Percentiles rank a stretch among this genome's conserved stretches.
These are phyloP conservation scores for Girardia tigrina DNA, from an alignment of 2,888 invertebrate genomes.

Conservation along the genomic window DNA sequence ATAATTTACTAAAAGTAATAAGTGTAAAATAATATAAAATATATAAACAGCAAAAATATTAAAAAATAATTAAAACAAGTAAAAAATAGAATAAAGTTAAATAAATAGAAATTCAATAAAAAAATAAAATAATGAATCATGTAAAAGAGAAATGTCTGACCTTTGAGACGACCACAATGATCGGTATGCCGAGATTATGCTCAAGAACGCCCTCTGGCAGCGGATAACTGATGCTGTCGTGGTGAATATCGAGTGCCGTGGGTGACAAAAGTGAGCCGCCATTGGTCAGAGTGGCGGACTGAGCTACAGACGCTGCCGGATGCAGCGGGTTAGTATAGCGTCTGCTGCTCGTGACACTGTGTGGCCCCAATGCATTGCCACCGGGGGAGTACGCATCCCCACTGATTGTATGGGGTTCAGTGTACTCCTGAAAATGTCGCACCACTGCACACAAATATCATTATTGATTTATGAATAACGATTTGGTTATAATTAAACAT, in stretches of 20 bases:
- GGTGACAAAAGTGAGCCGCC: background rate
- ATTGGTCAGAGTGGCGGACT: slow-evolving; percentile 16
- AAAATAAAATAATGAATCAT: too few relatives aligned
- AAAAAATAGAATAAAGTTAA: too few relatives aligned
- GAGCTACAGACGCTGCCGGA: slow-evolving; percentile 37
- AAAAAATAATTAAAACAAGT: background rate
- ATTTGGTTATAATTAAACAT: too few relatives aligned
- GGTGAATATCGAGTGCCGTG: background rate
- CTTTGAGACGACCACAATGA: slow-evolving; percentile 91
- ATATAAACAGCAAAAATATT: background rate
- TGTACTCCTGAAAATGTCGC: slow-evolving; percentile 82
- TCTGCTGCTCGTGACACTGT: slow-evolving; percentile 35
- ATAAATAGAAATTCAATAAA: too few relatives aligned
- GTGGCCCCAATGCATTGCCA: background rate
- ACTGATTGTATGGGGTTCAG: slow-evolving; percentile 59
- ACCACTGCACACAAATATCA: too few relatives aligned
- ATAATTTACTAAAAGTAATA: background rate
- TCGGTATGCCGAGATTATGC: slow-evolving; percentile 81
- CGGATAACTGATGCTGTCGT: slow-evolving; percentile 60
- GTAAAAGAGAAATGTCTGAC: too few relatives aligned
- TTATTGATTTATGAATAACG: too few relatives aligned
- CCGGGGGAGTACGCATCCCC: slow-evolving; percentile 25
- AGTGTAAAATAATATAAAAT: background rate
- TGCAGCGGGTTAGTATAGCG: slow-evolving; percentile 34
- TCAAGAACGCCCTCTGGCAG: slow-evolving; percentile 66